Conservation (phyloP, 2,113 vertebrate genomes). For the Oxygymnocypris stewartii region DNA sequence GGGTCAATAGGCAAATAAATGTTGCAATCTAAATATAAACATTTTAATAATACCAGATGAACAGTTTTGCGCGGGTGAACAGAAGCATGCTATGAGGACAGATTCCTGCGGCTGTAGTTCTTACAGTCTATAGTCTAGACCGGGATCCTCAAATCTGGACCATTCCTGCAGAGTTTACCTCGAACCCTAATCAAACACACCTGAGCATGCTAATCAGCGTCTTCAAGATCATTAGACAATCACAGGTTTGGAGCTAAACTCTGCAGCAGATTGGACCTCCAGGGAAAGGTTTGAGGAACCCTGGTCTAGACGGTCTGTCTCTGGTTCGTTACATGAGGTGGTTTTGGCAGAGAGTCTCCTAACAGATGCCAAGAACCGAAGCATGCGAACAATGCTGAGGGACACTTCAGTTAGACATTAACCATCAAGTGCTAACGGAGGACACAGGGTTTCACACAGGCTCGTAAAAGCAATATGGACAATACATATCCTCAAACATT, state of each 20-base stretch:
- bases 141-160: too few species aligned
- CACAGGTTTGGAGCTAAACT: too few species aligned
- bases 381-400: conserved; percentile 15
- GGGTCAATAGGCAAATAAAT: background rate
- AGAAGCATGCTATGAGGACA: background rate
- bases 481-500: background rate
- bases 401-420: conserved; percentile 46
- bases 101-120: background rate
- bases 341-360: conserved; percentile 5
- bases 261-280: too few species aligned
- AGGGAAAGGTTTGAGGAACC: too few species aligned
- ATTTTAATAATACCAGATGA: background rate
- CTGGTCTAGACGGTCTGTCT: conserved; percentile 13
- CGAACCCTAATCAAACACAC: too few species aligned
- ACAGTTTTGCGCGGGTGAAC: background rate
- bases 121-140: conserved; percentile 6
- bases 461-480: background rate
- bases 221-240: too few species aligned
- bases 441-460: background rate
- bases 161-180: too few species aligned
- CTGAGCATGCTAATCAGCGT: too few species aligned
- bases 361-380: background rate
- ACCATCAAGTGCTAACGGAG: conserved; percentile 11
- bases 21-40: background rate
- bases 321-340: conserved; percentile 22